Percentiles rank a stretch among this genome's conserved stretches.
Evolutionary conservation across 2,888 invertebrate genomes (phyloP).

Genomic region (Nephrotoma guestfalica): DNA sequence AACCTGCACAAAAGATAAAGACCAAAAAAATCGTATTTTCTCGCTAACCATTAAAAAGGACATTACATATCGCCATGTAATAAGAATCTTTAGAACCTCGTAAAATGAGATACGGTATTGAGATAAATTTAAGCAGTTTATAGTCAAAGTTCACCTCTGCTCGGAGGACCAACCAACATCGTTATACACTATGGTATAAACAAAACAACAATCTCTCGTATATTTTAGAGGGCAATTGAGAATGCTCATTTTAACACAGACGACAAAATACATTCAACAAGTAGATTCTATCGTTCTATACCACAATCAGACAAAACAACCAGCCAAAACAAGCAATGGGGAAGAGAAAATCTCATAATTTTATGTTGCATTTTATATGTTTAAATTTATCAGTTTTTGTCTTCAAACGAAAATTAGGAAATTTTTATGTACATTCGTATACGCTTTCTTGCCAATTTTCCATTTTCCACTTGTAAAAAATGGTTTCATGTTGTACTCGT

Average conservation of each 20-base stretch:
- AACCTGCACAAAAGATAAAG: background rate
- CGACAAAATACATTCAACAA: background rate
- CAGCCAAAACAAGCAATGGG: background rate
- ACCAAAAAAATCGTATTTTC: background rate
- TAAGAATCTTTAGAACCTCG: background rate
- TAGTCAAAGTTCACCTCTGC: background rate
- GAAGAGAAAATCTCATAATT: background rate
- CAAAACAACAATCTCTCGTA: background rate
- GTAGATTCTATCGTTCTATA: background rate
- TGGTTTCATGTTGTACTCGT: background rate
- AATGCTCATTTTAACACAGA: background rate
- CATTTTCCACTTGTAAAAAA: background rate
- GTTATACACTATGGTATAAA: background rate
- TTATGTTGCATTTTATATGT: background rate
- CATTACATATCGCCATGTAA: background rate
- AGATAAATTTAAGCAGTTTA: background rate
- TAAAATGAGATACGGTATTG: background rate
- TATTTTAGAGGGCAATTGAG: background rate
- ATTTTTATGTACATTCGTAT: background rate
- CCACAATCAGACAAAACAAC: background rate
- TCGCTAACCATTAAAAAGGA: background rate
- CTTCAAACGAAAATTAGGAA: background rate
- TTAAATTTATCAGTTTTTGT: background rate
- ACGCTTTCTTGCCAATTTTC: background rate
- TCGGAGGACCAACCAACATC: background rate